phyloP scores from a whole-genome alignment of 2,888 invertebrate genomes.

The Acronicta psi region DNA sequence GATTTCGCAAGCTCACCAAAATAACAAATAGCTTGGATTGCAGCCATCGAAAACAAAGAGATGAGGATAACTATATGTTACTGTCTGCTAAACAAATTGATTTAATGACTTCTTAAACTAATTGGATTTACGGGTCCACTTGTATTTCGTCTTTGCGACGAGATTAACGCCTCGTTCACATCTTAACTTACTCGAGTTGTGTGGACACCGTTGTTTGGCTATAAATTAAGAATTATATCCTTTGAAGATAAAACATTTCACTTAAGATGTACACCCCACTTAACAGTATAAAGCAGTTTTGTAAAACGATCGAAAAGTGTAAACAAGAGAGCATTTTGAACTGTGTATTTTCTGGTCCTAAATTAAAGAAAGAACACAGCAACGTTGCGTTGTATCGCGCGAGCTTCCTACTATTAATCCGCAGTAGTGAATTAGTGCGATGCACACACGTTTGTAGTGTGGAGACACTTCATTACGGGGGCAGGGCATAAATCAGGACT shows the following conservation, averaged over 20 bases:
- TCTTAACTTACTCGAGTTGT: constrained; percentile 64
- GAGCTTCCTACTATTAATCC: constrained; percentile 77
- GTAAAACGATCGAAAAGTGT: constrained; percentile 55
- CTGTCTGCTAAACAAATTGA: constrained; percentile 84
- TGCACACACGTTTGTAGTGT: constrained; percentile 85
- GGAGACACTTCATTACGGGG: constrained; percentile 88
- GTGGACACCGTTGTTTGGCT: constrained; percentile 66
- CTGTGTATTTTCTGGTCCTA: constrained; percentile 16
- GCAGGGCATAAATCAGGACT: constrained; percentile 88
- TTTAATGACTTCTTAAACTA: constrained; percentile 86
- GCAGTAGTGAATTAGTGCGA: constrained; percentile 85
- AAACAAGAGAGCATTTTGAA: constrained; percentile 37
- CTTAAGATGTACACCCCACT: constrained; percentile 59
- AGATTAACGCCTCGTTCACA: constrained; percentile 72
- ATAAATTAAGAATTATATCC: constrained; percentile 79
- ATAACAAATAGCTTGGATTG: constrained; percentile 85
- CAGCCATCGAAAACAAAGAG: constrained; percentile 84
- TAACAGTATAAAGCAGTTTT: constrained; percentile 57
- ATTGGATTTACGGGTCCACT: constrained; percentile 83
- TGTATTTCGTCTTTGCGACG: constrained; percentile 73
- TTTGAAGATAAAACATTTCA: constrained; percentile 73
- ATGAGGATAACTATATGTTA: constrained; percentile 76
- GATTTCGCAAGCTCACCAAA: constrained; percentile 68
- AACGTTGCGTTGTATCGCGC: constrained; percentile 38
- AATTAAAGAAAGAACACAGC: constrained; percentile 27